Base-by-base conservation (phyloP, 2,797 vertebrate species). In the Adelosebastes latens region DNA sequence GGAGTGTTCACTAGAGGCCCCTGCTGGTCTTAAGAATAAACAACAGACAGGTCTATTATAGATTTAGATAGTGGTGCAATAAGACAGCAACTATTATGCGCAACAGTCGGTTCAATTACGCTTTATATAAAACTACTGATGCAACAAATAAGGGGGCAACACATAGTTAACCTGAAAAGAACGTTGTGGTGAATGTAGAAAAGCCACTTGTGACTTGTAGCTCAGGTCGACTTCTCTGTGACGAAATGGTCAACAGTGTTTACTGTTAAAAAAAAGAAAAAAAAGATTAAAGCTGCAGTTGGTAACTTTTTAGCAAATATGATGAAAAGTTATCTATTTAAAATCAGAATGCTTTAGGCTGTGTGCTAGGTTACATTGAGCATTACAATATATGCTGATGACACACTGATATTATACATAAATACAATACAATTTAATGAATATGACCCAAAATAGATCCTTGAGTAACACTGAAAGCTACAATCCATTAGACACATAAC, bases 1-100 rank as follows among this genome's bases (percentile, higher is more conserved):
- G 5, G 8, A 6, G 9, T 65, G 62, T 42, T 67, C 61, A 9
- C 25, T 25, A 32, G 56, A 32, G 56, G 16, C 61, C 68, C 75
- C 66, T 77, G 34, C 66, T 84, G 85, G 64, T 68, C 32, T 20
- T 6, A 56, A 5, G 20, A 27, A 32, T 64, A 52, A 16, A 34
- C 42, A 75, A 53, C 42, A 62, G n/a, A 34, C 25, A 32, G 7
- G 16, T 78, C 27, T 32, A 29, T 67, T 39, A 29, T 10, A 56
- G 22, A 55, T 75, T 32, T 10, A 62, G 12, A 66, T 8, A 46
- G 9, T 24, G 11, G 18, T n/a, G 68, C 31, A 36, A 61, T 39
- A 11, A 53, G 5, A 56, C 3, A 36, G 4, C 52, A 14, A 56
- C 10, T 22, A 29, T 29, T 46, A 32, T 52, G 39, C 36, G 2